Base-by-base conservation (phyloP, 2,797 vertebrate genomes). In the Sorex maritimensis region DNA sequence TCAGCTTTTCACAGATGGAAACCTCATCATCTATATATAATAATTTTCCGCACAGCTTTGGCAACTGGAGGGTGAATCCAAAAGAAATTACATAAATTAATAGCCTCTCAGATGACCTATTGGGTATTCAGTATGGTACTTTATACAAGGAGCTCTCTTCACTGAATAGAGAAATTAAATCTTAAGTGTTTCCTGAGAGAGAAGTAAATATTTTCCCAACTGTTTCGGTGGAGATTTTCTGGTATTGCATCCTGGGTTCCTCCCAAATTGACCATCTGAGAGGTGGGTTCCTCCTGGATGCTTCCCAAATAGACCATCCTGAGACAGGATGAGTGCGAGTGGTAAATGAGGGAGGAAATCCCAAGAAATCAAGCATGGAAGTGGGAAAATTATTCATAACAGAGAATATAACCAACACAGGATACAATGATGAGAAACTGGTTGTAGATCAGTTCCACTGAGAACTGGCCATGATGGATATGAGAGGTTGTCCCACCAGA, bases 161-260 rank as follows among this genome's bases (percentile, higher is more conserved):
- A 24, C 17, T 80, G 67, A 91, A 19, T 11, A 14, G 13, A 41
- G n/a, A 86, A 71, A 72, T 38, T n/a, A 63, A 69, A 23, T 17
- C 15, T 17, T 65, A 28, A 23, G 30, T 14, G 38, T 46, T 71
- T 78, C 49, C 73, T 77, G 61, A 69, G 46, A 46, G 34, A 71
- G 58, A 4, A 74, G 14, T 34, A 81, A 74, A n/a, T 81, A n/a
- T 85, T 91, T 91, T 44, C 58, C 21, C 26, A 74, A 74, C 14
- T 67, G 38, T 28, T 23, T 71, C 13, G 10, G n/a, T 58, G 28
- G 30, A 30, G 4, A 3, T 15, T 58, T 81, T 55, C 44, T 26
- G 24, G 34, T 17, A 28, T 17, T n/a, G 34, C 38, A n/a, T 67
- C n/a, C 28, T 78, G 44, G 7, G 6, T 81, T 58, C 34, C 9